Base-by-base conservation (phyloP, 2,797 vertebrate genomes). In the Periophthalmus magnuspinnatus region DNA sequence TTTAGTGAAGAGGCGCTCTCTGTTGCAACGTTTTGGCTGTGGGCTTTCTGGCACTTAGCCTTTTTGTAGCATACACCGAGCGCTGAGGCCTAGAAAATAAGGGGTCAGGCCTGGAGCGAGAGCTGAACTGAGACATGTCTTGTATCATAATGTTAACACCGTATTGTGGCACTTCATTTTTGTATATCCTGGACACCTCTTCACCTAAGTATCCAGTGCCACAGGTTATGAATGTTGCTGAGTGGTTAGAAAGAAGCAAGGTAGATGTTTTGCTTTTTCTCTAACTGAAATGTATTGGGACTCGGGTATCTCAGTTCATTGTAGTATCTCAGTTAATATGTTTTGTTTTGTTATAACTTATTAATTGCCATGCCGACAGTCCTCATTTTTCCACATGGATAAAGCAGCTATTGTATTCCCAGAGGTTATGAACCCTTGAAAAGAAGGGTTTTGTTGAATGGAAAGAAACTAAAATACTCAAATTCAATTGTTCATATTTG, bases 31-130 rank as follows among this genome's bases (percentile, higher is more conserved):
- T 80, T 81, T 86, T 84, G 86, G 84, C 88, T 84, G 81, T 68
- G 79, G 65, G 75, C 77, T 89, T 79, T 72, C 69, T 89, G 88
- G 84, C 82, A 79, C 82, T 81, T 81, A 75, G 81, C 85, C 84
- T 72, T 80, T 84, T 81, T 81, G 80, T 80, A 84, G 68, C 78
- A 67, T 65, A 74, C 71, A 77, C 67, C 34, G 56, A 79, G 71
- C 65, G 65, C 56, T 75, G 66, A 77, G 71, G 66, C 66, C 61
- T 68, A 69, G 70, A 71, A 74, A 69, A 67, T 36, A 55, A 77
- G 78, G 70, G 80, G 76, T 69, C 75, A 74, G 70, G 72, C 68
- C 57, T 77, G 78, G 79, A 90, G 68, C 72, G 76, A 84, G 80
- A 67, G 79, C 85, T 87, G 83, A 67, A 75, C 61, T 33, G 74